phyloP scores from a whole-genome alignment of 2,797 vertebrate species.

The Gambelia wislizenii region DNA sequence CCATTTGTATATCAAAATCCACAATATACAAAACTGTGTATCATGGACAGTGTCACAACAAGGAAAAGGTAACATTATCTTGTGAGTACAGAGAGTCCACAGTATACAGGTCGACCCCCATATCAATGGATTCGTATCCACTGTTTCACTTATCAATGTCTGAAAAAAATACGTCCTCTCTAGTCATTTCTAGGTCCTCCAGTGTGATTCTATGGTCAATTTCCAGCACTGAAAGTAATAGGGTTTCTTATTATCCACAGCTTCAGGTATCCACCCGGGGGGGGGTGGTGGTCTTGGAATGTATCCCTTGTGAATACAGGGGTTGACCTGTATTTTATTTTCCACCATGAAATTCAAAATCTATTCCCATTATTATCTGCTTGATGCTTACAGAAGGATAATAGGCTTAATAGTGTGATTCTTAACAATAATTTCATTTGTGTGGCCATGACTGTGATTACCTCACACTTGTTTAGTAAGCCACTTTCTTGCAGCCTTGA shows the following conservation, averaged over 20 bases:
- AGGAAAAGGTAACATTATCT: background rate
- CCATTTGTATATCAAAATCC: background rate
- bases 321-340: background rate
- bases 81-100: background rate
- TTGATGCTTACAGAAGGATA: conserved; percentile 17
- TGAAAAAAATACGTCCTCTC: too few species aligned
- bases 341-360: background rate
- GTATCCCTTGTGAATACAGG: too few species aligned
- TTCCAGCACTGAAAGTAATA: too few species aligned
- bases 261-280: too few species aligned
- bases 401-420: conserved; percentile 19
- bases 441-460: conserved; percentile 66
- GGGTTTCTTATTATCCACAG: too few species aligned
- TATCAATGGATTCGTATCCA: too few species aligned
- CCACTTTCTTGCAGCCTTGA: conserved; percentile 85
- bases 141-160: too few species aligned
- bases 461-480: conserved; percentile 83
- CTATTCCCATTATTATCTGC: conserved; percentile 9
- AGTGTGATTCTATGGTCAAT: too few species aligned
- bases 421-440: background rate
- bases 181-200: too few species aligned
- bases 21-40: background rate
- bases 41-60: background rate
- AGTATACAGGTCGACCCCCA: too few species aligned
- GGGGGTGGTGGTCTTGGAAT: too few species aligned